Percentiles rank a stretch among this genome's conserved stretches.
phyloP scores from a whole-genome alignment of 2,113 vertebrate genomes.

The Hydrolagus affinis region DNA sequence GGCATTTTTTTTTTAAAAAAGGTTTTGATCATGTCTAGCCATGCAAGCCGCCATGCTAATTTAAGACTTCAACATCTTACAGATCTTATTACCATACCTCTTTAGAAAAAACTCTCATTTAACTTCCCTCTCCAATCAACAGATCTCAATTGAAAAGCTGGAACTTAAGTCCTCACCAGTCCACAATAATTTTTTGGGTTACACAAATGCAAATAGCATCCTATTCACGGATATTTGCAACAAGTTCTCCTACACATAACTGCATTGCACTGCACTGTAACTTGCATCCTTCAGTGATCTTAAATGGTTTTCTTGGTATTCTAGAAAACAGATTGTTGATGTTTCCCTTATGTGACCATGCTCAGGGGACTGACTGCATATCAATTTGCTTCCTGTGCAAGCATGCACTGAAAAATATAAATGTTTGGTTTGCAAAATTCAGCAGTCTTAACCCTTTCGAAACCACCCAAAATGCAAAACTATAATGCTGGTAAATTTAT shows the following conservation, averaged over 20 bases:
- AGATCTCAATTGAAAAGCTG: neutral
- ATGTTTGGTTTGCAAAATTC: neutral
- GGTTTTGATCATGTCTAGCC: too few relatives aligned
- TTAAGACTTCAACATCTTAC: neutral
- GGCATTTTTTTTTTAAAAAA: too few relatives aligned
- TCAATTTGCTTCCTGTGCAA: neutral
- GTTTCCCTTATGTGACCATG: neutral
- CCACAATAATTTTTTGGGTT: too few relatives aligned
- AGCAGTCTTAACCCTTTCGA: neutral
- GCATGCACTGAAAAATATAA: neutral
- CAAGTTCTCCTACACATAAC: too few relatives aligned
- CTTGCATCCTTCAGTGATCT: neutral
- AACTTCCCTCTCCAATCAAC: neutral
- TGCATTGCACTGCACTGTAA: too few relatives aligned
- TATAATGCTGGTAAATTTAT: neutral
- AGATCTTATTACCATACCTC: neutral
- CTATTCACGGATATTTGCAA: neutral
- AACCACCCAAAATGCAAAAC: neutral
- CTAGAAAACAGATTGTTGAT: neutral
- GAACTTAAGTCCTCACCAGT: too few relatives aligned
- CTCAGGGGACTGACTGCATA: neutral
- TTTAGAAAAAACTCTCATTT: neutral
- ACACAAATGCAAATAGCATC: neutral
- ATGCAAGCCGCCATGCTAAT: neutral
- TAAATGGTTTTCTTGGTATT: neutral